Conservation (phyloP, 2,888 invertebrate genomes). For the Pachycephus smyrnensis region DNA sequence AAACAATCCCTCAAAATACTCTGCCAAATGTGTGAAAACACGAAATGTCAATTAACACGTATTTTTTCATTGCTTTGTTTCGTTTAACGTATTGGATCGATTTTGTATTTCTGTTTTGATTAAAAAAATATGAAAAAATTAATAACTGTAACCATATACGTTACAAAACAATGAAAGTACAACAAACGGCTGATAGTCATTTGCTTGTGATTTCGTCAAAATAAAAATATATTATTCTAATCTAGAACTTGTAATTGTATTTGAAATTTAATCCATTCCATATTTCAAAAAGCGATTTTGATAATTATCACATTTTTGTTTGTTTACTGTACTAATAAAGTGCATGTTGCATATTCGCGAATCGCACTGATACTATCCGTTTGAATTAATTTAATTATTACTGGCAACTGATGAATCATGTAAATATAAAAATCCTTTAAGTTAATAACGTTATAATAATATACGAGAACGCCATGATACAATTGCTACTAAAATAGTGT, state of each 20-base stretch:
- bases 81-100: background rate
- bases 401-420: background rate
- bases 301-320: background rate
- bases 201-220: too few relatives aligned
- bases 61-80: constrained; percentile 2
- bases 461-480: background rate
- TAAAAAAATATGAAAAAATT: background rate
- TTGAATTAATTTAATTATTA: background rate
- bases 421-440: background rate
- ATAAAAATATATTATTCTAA: too few relatives aligned
- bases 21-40: constrained; percentile 36
- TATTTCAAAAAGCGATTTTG: background rate
- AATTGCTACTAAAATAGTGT: background rate
- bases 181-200: too few relatives aligned
- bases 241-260: too few relatives aligned
- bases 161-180: too few relatives aligned
- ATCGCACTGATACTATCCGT: background rate
- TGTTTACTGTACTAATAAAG: background rate
- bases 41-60: background rate
- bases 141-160: background rate
- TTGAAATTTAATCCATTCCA: too few relatives aligned
- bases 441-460: background rate
- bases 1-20: constrained; percentile 48
- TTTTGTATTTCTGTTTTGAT: background rate
- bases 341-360: background rate